These are phyloP conservation scores for Siniperca obscura DNA, from an alignment of 2,797 vertebrate genomes.

Conservation along the genomic window DNA sequence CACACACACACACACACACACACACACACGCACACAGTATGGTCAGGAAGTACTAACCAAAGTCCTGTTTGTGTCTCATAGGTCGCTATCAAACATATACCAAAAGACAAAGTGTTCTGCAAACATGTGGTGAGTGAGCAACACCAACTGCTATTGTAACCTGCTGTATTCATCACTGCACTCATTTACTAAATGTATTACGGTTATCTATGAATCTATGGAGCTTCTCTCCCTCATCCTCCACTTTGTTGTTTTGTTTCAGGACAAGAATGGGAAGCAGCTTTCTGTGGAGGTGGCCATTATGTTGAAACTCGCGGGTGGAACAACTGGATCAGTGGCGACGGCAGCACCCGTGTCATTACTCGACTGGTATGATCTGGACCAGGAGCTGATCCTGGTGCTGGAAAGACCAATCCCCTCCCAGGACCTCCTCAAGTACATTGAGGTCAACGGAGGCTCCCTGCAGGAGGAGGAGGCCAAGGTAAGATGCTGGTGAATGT, in stretches of 20 bases:
- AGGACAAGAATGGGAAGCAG: background rate
- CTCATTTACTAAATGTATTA: background rate
- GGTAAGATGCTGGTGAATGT: background rate
- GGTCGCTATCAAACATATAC: slow-evolving; percentile 40
- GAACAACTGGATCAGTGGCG: background rate
- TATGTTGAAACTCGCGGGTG: background rate
- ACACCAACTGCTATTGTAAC: background rate
- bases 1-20: background rate
- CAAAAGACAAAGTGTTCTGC: rapidly evolving
- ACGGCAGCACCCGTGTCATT: background rate
- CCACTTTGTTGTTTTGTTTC: background rate
- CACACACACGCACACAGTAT: background rate
- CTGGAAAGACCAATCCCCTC: slow-evolving; percentile 40
- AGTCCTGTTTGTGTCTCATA: slow-evolving; percentile 4
- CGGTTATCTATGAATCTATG: background rate
- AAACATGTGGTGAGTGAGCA: background rate
- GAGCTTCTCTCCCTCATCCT: background rate
- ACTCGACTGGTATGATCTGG: slow-evolving; percentile 48
- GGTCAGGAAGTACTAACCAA: background rate
- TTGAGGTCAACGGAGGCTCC: background rate
- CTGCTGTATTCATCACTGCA: background rate
- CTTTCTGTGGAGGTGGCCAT: background rate
- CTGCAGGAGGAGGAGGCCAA: background rate
- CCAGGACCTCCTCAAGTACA: background rate
- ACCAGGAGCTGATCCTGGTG: slow-evolving; percentile 24